Evolutionary conservation across 2,113 vertebrate genomes (phyloP).

Genomic region (Phainopepla nitens): DNA sequence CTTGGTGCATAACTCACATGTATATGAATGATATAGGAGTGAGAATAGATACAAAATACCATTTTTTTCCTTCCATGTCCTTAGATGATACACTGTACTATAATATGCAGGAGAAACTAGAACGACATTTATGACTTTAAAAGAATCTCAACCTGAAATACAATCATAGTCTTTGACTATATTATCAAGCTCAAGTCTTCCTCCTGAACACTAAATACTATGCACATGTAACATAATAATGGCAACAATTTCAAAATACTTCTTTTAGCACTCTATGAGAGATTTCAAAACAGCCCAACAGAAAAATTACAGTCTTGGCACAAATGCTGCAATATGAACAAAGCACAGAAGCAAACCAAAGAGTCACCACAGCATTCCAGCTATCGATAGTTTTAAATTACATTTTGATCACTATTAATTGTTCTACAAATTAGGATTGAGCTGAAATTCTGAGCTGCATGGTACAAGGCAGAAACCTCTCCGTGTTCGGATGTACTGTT

Average conservation of each 20-base stretch:
- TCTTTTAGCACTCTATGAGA: neutral
- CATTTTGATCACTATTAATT: neutral
- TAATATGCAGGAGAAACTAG: neutral
- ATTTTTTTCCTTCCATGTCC: neutral
- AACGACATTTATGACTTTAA: neutral
- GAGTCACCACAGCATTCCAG: neutral
- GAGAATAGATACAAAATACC: neutral
- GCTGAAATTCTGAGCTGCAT: neutral
- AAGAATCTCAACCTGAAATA: neutral
- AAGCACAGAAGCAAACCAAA: neutral
- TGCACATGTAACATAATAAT: neutral
- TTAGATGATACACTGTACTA: neutral
- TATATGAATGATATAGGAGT: neutral
- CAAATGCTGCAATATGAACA: neutral
- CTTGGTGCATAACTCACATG: neutral
- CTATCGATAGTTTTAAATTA: neutral
- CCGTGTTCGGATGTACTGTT: fast-evolving
- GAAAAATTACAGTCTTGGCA: neutral
- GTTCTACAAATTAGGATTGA: neutral
- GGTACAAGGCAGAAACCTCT: neutral
- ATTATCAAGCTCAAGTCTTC: neutral
- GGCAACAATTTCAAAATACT: neutral
- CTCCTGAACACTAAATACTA: neutral
- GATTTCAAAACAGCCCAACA: neutral
- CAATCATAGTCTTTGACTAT: neutral